These are phyloP conservation scores for Rhopalosiphum padi DNA, from an alignment of 1,140 invertebrate genomes.

Conservation along the genomic window DNA sequence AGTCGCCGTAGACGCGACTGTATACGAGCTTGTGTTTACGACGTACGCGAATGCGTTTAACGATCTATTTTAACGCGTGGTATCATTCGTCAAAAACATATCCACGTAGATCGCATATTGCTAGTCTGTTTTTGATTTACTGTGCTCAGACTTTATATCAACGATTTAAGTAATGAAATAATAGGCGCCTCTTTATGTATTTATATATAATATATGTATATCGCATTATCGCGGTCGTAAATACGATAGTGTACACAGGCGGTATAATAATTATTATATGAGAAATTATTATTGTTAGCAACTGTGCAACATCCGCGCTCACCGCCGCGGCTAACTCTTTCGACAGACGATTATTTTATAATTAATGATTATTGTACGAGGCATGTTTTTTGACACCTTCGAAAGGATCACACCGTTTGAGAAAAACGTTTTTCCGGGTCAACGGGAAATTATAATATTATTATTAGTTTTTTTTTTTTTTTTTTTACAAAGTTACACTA, in stretches of 20 bases:
- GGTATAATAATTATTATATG: background rate
- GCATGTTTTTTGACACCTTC: background rate
- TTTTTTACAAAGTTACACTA: background rate
- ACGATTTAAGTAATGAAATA: slow-evolving; percentile 32
- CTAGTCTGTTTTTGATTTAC: slow-evolving; percentile 40
- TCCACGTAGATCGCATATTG: background rate
- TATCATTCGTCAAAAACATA: slow-evolving; percentile 50
- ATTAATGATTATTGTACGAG: slow-evolving; percentile 32
- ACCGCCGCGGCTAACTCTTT: background rate
- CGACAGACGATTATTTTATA: background rate
- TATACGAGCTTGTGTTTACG: slow-evolving; percentile 26
- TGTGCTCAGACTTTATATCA: background rate
- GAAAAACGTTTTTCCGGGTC: slow-evolving; percentile 33
- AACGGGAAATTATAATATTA: background rate
- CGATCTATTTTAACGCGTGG: slow-evolving; percentile 32
- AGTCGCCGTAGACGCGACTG: background rate
- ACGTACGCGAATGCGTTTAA: slow-evolving; percentile 42
- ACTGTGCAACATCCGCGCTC: background rate
- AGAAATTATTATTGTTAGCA: slow-evolving; percentile 4
- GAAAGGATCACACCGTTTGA: background rate
- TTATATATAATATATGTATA: background rate
- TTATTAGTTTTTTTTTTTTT: slow-evolving; percentile 9
- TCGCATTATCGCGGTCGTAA: background rate
- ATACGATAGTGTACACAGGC: background rate
- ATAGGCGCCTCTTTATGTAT: background rate